Percentiles rank a stretch among this genome's conserved stretches.
These are phyloP conservation scores for Chalcosyrphus nemorum DNA, from an alignment of 2,888 invertebrate species.

Conservation along the genomic window DNA sequence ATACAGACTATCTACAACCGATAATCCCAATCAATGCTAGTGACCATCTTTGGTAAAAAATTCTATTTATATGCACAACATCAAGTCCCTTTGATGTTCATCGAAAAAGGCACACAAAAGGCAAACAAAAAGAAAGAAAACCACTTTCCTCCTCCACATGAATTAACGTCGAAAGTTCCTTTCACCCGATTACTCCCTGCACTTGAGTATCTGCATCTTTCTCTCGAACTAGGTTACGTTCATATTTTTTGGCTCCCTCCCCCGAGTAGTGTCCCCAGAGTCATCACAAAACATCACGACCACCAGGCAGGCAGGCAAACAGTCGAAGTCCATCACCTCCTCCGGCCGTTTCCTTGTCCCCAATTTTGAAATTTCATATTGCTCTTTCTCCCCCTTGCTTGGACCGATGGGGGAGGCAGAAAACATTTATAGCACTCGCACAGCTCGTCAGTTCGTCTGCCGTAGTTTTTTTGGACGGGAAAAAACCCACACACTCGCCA, in stretches of 20 bases:
- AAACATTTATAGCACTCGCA: background rate
- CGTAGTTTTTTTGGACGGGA: background rate
- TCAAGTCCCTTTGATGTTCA: background rate
- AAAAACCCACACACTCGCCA: background rate
- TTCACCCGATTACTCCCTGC: conserved; percentile 19
- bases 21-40: too few relatives aligned
- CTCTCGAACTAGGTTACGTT: conserved; percentile 9
- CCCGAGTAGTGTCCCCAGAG: conserved; percentile 31
- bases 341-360: conserved; percentile 24
- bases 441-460: conserved; percentile 22
- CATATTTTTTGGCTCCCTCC: conserved; percentile 19
- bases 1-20: too few relatives aligned
- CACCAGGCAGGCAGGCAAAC: background rate
- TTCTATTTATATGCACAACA: background rate
- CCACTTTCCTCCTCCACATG: background rate
- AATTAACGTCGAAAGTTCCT: conserved; percentile 9
- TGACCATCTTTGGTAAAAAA: too few relatives aligned
- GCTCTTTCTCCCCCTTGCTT: background rate
- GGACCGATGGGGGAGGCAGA: too few relatives aligned
- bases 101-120: background rate
- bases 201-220: conserved; percentile 20
- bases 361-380: conserved; percentile 29
- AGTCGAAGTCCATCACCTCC: background rate
- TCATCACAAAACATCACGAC: conserved; percentile 2
- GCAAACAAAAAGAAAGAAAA: background rate